Evolutionary conservation across 2,113 vertebrate genomes (phyloP).

Genomic region (Oreochromis tanganicae): DNA sequence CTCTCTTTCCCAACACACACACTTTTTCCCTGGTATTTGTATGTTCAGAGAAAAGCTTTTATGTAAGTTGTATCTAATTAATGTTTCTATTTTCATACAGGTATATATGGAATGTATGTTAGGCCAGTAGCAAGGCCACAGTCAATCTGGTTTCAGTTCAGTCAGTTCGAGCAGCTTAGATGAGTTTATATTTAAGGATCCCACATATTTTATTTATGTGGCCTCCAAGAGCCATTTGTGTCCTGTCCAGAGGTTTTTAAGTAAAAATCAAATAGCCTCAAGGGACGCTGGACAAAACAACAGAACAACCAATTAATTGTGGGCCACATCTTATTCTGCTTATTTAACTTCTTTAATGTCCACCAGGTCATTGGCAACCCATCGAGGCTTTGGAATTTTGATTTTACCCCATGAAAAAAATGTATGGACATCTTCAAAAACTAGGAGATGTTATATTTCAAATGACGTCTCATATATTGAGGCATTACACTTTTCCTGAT

Average conservation of each 20-base stretch:
- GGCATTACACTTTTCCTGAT: not conserved
- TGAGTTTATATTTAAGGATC: constrained; percentile 5
- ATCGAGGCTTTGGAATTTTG: no score
- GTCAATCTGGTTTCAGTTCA: constrained; percentile 43
- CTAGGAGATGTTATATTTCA: not conserved
- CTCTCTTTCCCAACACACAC: not conserved
- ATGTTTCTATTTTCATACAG: constrained; percentile 70
- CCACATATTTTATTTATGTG: constrained; percentile 37
- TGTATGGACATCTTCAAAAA: not conserved
- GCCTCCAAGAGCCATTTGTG: constrained; percentile 18
- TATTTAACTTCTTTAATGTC: not conserved
- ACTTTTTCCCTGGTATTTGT: constrained; percentile 34
- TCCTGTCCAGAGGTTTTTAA: constrained; percentile 33
- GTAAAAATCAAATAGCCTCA: not conserved
- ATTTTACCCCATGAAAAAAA: not conserved
- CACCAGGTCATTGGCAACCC: no score
- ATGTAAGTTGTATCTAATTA: constrained; percentile 54
- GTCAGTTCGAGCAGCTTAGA: constrained; percentile 30
- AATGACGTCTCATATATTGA: not conserved
- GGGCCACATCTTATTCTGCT: not conserved
- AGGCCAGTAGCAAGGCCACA: constrained; percentile 49
- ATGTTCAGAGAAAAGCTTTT: constrained; percentile 56
- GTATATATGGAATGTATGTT: constrained; percentile 65
- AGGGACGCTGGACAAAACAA: not conserved
- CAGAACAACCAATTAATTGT: not conserved